Evolutionary conservation across 1,140 invertebrate species (phyloP).

Genomic region (Triops longicaudatus): DNA sequence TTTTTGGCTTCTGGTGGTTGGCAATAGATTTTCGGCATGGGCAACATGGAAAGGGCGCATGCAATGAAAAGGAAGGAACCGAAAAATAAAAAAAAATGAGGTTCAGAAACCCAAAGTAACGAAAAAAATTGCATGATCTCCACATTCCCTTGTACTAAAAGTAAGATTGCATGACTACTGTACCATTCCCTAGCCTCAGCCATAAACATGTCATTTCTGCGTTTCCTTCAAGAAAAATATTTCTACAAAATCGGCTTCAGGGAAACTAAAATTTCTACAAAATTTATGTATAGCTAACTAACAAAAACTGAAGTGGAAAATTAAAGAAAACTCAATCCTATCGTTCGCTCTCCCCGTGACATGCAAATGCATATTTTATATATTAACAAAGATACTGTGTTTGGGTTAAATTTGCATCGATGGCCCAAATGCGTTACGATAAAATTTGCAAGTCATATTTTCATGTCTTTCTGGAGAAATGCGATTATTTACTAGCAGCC

Average conservation of each 20-base stretch:
- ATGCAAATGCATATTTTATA: neutral
- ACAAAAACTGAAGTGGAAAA: slow-evolving; percentile 7
- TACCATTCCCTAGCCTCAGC: neutral
- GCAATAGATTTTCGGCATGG: neutral
- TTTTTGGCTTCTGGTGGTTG: slow-evolving; percentile 35
- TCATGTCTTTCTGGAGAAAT: neutral
- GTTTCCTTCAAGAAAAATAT: neutral
- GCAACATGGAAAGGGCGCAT: slow-evolving; percentile 21
- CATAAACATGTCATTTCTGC: neutral
- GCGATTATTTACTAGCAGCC: neutral
- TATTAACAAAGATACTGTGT: neutral
- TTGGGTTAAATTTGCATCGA: no score
- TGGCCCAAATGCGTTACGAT: no score
- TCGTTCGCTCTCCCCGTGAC: neutral
- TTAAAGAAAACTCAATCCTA: neutral
- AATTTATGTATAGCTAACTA: neutral
- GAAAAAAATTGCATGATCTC: neutral
- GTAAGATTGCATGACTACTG: neutral
- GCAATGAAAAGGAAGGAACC: slow-evolving; percentile 14
- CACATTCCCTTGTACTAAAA: neutral
- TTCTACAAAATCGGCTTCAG: neutral
- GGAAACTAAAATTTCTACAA: neutral
- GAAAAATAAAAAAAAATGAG: slow-evolving; percentile 14
- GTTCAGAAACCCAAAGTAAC: slow-evolving; percentile 16
- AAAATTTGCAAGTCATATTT: neutral